Evolutionary conservation across 2,797 vertebrate species (phyloP), one percentile per base, ranked within the genome.

Genomic region (Lutjanus argentimaculatus): DNA sequence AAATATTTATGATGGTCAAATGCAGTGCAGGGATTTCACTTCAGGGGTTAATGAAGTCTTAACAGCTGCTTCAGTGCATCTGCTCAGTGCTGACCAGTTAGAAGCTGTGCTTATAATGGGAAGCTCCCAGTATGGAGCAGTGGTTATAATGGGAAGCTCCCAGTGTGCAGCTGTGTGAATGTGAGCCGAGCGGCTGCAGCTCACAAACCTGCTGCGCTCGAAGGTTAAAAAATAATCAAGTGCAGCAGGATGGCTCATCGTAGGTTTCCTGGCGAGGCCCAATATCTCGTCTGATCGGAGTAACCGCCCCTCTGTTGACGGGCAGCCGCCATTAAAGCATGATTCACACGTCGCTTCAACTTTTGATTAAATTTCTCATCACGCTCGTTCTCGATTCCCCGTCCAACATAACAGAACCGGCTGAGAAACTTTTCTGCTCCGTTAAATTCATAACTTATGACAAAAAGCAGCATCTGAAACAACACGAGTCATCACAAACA

Each of bases 141-240:
- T 12, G 53, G 59, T 79, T 83, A 49, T 85, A 74, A 79, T 68
- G 78, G 72, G 62, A 65, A 22, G 45, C 14, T 85, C 87, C 74
- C 79, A 72, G 79, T 75, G 79, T 74, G 82, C 13, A 74, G 80
- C 2, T 7, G 52, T 7, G 74, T 74, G 82, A 83, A 85, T 63
- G 79, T 62, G 79, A 79, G 83, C 52, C 2, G 14, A 49, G 64
- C n/a, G 51, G 80, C 82, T 17, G 77, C 16, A 8, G 66, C 75
- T 67, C 79, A 15, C 79, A 52, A 49, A 72, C 74, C 77, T 51
- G 84, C 88, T 85, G 82, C 2, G 72, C 36, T 11, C 4, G 22
- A 74, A 85, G 82, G 79, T 81, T 89, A 80, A 64, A 83, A 80
- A 64, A 83, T 80, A 86, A 88, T 86, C 67, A 89, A 70, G 80